Evolutionary conservation across 53 echinoderm and acorn worm species (phyloP).

Genomic region (Luidia sarsii): DNA sequence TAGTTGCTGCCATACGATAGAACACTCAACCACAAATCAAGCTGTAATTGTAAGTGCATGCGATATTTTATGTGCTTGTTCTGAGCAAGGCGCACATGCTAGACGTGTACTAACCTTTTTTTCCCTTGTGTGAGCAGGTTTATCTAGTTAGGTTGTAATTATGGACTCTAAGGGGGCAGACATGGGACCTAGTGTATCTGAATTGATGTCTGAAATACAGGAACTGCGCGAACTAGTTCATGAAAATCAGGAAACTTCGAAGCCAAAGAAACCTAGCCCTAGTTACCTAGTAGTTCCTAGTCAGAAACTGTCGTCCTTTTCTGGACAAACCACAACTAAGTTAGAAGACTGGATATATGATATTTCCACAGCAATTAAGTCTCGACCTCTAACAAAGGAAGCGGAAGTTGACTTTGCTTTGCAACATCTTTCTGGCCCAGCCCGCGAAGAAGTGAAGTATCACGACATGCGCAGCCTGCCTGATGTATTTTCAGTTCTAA

Average conservation of each 20-base stretch:
- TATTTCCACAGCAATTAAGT: not conserved
- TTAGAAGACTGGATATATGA: conserved; percentile 19
- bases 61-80: not conserved
- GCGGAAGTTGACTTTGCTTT: not conserved
- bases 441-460: conserved; percentile 4
- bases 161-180: not conserved
- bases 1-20: no score
- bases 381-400: not conserved
- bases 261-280: not conserved
- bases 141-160: not conserved
- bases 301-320: not conserved
- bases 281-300: not conserved
- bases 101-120: not conserved
- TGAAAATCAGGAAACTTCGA: not conserved
- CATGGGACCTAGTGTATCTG: not conserved
- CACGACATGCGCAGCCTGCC: no score
- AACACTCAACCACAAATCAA: no score
- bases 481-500: not conserved
- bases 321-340: not conserved
- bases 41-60: no score
- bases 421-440: conserved; percentile 1
- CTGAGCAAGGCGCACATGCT: not conserved
- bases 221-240: not conserved
- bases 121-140: not conserved
- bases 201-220: not conserved